Conservation (phyloP, 2,797 vertebrate species). For the Astyanax mexicanus region DNA sequence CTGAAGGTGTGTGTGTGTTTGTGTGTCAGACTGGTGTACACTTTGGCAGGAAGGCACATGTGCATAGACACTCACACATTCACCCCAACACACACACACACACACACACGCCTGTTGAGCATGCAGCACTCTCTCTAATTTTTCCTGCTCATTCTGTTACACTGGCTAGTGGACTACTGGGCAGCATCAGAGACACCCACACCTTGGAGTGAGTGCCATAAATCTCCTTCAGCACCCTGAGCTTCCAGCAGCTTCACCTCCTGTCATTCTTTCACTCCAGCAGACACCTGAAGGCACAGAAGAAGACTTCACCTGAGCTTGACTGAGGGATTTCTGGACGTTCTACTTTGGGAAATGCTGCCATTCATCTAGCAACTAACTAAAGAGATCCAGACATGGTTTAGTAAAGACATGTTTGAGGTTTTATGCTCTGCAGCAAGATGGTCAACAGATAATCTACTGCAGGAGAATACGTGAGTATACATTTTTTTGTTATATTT, state of each 20-base stretch:
- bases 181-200: constrained; percentile 49
- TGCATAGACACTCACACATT: constrained; percentile 20
- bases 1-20: constrained; percentile 74
- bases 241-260: constrained; percentile 37
- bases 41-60: constrained; percentile 54
- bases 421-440: constrained; percentile 11
- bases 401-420: constrained; percentile 28
- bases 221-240: constrained; percentile 41
- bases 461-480: constrained; percentile 41
- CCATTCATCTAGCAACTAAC: constrained; percentile 31
- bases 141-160: constrained; percentile 65
- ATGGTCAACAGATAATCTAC: constrained; percentile 38
- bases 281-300: constrained; percentile 34
- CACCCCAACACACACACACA: constrained; percentile 20
- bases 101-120: constrained; percentile 50
- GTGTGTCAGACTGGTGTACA: constrained; percentile 53
- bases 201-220: constrained; percentile 42
- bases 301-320: constrained; percentile 28
- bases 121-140: constrained; percentile 70
- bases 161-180: constrained; percentile 56
- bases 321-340: constrained; percentile 37
- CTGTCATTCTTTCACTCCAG: constrained; percentile 13
- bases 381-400: constrained; percentile 42
- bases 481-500: constrained; percentile 4
- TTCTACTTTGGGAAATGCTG: constrained; percentile 37